These are phyloP conservation scores for Hepsetus odoe DNA, from an alignment of 2,113 vertebrate species.

Conservation along the genomic window DNA sequence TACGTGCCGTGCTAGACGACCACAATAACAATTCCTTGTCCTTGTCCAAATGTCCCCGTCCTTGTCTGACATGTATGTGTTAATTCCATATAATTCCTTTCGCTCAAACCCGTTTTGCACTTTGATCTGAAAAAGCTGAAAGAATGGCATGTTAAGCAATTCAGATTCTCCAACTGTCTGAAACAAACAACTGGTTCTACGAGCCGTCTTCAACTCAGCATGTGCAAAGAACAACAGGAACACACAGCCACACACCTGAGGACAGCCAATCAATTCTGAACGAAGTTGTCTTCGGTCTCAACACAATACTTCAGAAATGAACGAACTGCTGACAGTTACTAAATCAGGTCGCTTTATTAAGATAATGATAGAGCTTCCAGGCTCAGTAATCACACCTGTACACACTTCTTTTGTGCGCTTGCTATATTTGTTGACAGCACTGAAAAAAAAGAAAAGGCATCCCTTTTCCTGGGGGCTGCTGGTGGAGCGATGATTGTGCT, in stretches of 20 bases:
- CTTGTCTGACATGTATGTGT: too few relatives aligned
- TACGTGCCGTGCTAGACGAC: too few relatives aligned
- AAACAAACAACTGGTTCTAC: neutral
- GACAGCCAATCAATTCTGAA: conserved; percentile 4
- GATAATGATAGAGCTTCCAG: neutral
- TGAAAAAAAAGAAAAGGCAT: neutral
- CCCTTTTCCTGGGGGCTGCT: conserved; percentile 9
- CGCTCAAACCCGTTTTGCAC: too few relatives aligned
- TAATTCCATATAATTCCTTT: too few relatives aligned
- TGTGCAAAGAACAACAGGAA: neutral
- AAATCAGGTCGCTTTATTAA: neutral
- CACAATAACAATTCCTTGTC: too few relatives aligned
- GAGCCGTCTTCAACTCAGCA: neutral
- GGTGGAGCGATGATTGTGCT: neutral
- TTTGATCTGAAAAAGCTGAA: neutral
- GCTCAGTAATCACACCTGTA: neutral
- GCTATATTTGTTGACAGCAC: neutral
- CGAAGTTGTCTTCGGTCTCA: neutral
- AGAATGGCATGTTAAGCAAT: too few relatives aligned
- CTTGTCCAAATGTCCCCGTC: too few relatives aligned
- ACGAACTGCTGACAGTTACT: neutral
- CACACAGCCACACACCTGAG: neutral
- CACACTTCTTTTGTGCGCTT: neutral
- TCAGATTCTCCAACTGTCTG: too few relatives aligned
- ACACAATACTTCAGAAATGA: neutral